Percentiles rank a stretch among this genome's conserved stretches.
These are phyloP conservation scores for Crypturellus undulatus DNA, from an alignment of 2,113 vertebrate genomes.

Conservation along the genomic window DNA sequence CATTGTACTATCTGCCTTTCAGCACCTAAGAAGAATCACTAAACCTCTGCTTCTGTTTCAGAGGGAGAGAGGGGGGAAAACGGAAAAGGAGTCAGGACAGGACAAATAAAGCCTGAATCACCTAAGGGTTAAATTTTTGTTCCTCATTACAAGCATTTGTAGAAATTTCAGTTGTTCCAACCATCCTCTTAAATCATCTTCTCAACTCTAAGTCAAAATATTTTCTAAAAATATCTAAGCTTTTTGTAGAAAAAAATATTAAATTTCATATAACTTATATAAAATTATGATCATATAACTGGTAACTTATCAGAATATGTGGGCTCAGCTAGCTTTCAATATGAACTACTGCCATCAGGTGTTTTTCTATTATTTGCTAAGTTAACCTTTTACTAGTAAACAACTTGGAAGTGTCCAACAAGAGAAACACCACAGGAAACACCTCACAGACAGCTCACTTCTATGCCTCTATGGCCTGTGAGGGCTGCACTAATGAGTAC, in stretches of 20 bases:
- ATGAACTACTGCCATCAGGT: background rate
- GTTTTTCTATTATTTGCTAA: background rate
- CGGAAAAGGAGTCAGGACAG: background rate
- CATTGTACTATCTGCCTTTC: background rate
- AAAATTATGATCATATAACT: too few species aligned
- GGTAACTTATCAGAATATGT: background rate
- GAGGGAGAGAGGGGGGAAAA: background rate
- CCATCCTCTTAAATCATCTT: background rate
- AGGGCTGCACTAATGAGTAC: background rate
- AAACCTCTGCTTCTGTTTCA: background rate
- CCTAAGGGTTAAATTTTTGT: background rate
- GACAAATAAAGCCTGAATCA: background rate
- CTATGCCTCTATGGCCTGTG: background rate
- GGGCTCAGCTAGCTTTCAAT: background rate
- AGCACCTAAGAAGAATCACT: background rate
- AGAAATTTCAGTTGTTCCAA: background rate
- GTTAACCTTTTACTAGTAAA: background rate
- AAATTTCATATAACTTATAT: too few species aligned
- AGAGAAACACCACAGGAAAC: background rate
- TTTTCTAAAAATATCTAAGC: background rate
- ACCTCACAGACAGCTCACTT: background rate
- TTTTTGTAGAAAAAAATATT: background rate
- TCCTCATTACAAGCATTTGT: background rate
- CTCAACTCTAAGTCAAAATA: background rate
- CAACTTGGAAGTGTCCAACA: background rate